Percentiles rank a stretch among this genome's conserved stretches.
These are phyloP conservation scores for Lycophotia porphyrea DNA, from an alignment of 2,888 invertebrate species.

Conservation along the genomic window DNA sequence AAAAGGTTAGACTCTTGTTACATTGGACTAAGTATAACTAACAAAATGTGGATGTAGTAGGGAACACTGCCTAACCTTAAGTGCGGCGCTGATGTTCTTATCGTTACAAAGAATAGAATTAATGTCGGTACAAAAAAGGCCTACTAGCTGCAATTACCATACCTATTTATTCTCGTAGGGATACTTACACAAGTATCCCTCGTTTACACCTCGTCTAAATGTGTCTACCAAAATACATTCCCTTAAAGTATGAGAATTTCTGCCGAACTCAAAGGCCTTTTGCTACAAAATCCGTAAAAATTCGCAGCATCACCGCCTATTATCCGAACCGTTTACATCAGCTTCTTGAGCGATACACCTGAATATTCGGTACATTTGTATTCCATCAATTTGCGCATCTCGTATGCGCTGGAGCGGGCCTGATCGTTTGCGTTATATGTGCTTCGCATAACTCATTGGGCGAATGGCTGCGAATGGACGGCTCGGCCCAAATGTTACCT, in stretches of 20 bases:
- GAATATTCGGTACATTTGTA: constrained; percentile 77
- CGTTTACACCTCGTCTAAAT: not conserved
- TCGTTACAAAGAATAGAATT: not conserved
- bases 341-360: constrained; percentile 60
- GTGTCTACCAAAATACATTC: not conserved
- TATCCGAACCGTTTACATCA: constrained; percentile 37
- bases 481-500: constrained; percentile 58
- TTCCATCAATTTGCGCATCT: constrained; percentile 85
- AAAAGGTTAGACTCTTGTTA: not conserved
- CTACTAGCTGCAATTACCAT: not conserved
- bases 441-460: constrained; percentile 82
- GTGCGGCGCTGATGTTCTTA: not conserved
- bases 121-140: not conserved
- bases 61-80: not conserved
- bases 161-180: not conserved
- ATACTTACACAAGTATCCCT: not conserved
- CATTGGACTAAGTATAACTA: not conserved
- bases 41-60: not conserved
- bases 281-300: constrained; percentile 3
- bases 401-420: constrained; percentile 81
- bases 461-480: constrained; percentile 33
- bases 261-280: not conserved
- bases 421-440: constrained; percentile 84
- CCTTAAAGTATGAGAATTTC: not conserved
- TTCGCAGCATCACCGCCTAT: constrained; percentile 30